Conservation (phyloP, 1,140 invertebrate genomes). For the Diuraphis noxia region DNA sequence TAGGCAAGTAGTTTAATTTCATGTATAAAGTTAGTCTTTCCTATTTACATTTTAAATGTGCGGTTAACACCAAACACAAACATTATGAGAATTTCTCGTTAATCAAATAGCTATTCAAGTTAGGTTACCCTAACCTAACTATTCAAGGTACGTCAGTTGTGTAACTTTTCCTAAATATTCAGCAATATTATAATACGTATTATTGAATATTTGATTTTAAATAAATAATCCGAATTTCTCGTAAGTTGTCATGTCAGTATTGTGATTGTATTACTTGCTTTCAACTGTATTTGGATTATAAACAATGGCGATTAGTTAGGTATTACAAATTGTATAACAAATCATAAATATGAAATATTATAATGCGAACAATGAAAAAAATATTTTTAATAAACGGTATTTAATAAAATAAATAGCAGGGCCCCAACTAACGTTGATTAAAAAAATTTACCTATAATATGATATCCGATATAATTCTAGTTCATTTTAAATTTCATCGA, state of each 20-base stretch:
- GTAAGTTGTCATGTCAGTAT: not conserved
- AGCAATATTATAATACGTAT: too few relatives aligned
- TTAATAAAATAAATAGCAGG: not conserved
- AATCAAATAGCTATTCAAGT: too few relatives aligned
- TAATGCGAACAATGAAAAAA: not conserved
- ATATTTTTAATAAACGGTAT: not conserved
- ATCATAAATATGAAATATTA: too few relatives aligned
- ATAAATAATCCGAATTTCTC: not conserved
- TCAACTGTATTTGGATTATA: not conserved
- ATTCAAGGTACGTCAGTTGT: too few relatives aligned
- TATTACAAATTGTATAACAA: not conserved
- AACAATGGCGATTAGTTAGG: not conserved
- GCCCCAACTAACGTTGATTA: too few relatives aligned
- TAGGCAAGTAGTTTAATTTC: not conserved
- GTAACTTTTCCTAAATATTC: too few relatives aligned
- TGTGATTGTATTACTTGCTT: not conserved
- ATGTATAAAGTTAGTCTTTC: not conserved
- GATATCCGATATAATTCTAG: too few relatives aligned
- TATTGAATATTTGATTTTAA: not conserved
- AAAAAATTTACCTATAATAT: too few relatives aligned
- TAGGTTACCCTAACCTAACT: too few relatives aligned
- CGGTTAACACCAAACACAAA: too few relatives aligned
- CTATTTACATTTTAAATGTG: not conserved
- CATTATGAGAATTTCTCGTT: too few relatives aligned
- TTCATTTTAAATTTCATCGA: too few relatives aligned